Percentiles rank a stretch among this genome's conserved stretches.
phyloP scores from a whole-genome alignment of 2,888 invertebrate genomes.

The Agrenia bidenticulata region DNA sequence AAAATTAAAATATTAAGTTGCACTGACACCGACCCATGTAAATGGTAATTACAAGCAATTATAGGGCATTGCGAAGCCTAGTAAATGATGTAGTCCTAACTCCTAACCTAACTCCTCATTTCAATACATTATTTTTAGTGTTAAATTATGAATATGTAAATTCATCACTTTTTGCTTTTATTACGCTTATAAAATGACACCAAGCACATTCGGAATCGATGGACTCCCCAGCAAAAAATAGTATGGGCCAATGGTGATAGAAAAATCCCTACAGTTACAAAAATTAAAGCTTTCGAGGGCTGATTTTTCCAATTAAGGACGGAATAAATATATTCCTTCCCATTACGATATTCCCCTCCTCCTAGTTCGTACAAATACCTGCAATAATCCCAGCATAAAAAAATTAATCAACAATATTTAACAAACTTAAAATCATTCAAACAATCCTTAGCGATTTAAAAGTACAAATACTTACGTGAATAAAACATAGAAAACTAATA shows the following conservation, averaged over 20 bases:
- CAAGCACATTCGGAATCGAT: constrained; percentile 21
- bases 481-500: constrained; percentile 21
- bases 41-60: too few relatives aligned
- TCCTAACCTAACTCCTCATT: too few relatives aligned
- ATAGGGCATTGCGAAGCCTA: too few relatives aligned
- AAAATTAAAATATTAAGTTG: too few relatives aligned
- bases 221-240: constrained; percentile 30
- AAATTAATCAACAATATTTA: not conserved
- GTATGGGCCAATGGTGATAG: constrained; percentile 24
- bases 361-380: constrained; percentile 32
- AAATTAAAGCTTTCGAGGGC: constrained; percentile 18
- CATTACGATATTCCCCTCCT: constrained; percentile 31
- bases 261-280: constrained; percentile 19
- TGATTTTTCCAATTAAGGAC: constrained; percentile 32
- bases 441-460: not conserved
- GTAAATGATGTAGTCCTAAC: too few relatives aligned
- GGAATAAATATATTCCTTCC: constrained; percentile 36
- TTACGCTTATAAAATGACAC: not conserved
- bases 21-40: too few relatives aligned
- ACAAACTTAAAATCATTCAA: not conserved
- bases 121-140: too few relatives aligned
- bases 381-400: too few relatives aligned
- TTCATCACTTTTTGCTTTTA: not conserved
- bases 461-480: constrained; percentile 32
- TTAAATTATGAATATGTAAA: too few relatives aligned